Conservation (phyloP, 2,113 vertebrate species). For the Fregata magnificens region DNA sequence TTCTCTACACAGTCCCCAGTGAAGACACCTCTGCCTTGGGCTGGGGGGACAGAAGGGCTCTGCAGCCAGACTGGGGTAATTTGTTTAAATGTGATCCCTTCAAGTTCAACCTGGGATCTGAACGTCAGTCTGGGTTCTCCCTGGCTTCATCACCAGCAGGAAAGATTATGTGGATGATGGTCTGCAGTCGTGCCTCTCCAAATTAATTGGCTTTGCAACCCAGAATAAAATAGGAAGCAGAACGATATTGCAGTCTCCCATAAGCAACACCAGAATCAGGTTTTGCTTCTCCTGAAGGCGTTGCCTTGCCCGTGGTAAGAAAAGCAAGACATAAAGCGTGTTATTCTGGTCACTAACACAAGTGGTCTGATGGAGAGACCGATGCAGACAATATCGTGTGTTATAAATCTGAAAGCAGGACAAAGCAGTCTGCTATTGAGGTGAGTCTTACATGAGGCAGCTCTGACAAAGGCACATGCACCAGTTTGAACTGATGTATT, state of each 20-base stretch:
- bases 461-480: background rate
- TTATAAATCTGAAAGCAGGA: background rate
- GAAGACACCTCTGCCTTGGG: background rate
- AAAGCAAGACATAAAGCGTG: background rate
- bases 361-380: background rate
- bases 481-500: background rate
- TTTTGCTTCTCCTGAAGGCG: background rate
- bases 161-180: background rate
- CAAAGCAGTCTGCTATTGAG: background rate
- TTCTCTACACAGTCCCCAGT: background rate
- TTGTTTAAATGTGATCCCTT: background rate
- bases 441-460: background rate
- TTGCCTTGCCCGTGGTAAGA: background rate
- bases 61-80: background rate
- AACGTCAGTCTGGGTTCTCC: background rate
- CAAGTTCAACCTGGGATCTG: background rate
- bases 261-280: background rate
- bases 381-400: background rate
- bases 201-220: background rate
- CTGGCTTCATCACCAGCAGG: background rate
- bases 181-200: background rate
- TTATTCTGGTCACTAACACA: background rate
- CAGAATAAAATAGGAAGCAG: background rate
- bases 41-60: background rate
- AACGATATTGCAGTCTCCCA: accelerated